Percentiles rank a stretch among this genome's conserved stretches.
These are phyloP conservation scores for Poicephalus meyeri DNA, from an alignment of 2,113 vertebrate species.

Conservation along the genomic window DNA sequence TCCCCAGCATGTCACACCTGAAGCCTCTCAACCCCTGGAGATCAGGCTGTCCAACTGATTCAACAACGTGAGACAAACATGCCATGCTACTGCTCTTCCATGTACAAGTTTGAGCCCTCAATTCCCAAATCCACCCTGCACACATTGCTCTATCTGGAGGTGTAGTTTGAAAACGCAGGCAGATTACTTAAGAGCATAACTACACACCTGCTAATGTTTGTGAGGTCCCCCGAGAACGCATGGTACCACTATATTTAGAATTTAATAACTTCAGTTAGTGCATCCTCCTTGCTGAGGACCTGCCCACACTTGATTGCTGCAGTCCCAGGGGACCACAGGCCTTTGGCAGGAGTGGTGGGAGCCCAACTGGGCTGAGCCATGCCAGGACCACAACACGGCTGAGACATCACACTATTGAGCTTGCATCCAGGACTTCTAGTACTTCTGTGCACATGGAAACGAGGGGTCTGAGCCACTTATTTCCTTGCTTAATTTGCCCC, in stretches of 20 bases:
- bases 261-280: not conserved
- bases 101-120: not conserved
- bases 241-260: not conserved
- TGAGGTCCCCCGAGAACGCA: not conserved
- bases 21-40: not conserved
- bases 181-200: not conserved
- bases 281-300: not conserved
- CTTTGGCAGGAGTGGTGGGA: not conserved
- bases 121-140: not conserved
- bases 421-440: not conserved
- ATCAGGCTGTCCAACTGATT: not conserved
- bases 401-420: not conserved
- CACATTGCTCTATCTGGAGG: not conserved
- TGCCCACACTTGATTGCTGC: not conserved
- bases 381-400: not conserved
- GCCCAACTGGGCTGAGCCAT: accelerated
- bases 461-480: not conserved
- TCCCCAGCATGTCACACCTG: not conserved
- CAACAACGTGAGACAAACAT: not conserved
- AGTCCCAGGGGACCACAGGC: not conserved
- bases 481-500: not conserved
- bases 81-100: not conserved
- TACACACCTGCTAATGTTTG: not conserved
- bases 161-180: not conserved
- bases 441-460: accelerated